phyloP scores from a whole-genome alignment of 2,797 vertebrate genomes.

The Eulemur rubriventer region DNA sequence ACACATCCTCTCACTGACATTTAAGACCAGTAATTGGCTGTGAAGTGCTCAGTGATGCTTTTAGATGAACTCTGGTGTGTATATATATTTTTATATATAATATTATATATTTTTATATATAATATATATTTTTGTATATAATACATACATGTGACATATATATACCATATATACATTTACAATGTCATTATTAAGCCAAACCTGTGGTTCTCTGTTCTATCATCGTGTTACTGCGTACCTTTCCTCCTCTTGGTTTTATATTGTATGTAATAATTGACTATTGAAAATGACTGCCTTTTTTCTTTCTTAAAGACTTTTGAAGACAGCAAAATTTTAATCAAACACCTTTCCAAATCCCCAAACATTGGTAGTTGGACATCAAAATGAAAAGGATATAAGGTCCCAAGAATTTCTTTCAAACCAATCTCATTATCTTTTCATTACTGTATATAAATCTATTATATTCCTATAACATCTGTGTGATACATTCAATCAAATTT shows the following conservation, averaged over 20 bases:
- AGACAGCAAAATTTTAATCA: background rate
- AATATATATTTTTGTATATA: background rate
- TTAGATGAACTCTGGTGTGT: constrained; percentile 54
- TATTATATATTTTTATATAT: background rate
- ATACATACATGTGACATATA: background rate
- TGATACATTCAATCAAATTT: background rate
- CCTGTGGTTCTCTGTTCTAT: background rate
- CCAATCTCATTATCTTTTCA: background rate
- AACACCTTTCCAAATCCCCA: background rate
- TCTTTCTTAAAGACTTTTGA: background rate
- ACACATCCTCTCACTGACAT: constrained; percentile 78
- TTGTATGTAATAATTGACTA: background rate
- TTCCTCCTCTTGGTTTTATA: background rate
- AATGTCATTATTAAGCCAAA: background rate
- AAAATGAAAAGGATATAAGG: background rate
- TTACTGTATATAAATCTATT: background rate
- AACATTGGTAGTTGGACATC: background rate
- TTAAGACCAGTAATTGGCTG: constrained; percentile 76
- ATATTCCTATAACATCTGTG: background rate
- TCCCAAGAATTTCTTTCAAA: background rate
- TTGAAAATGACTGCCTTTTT: background rate
- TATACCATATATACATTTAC: background rate
- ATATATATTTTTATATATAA: background rate
- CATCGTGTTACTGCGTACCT: background rate
- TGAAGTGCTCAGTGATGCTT: constrained; percentile 72